Conservation (phyloP, 1,140 invertebrate genomes). For the Cylas formicarius region DNA sequence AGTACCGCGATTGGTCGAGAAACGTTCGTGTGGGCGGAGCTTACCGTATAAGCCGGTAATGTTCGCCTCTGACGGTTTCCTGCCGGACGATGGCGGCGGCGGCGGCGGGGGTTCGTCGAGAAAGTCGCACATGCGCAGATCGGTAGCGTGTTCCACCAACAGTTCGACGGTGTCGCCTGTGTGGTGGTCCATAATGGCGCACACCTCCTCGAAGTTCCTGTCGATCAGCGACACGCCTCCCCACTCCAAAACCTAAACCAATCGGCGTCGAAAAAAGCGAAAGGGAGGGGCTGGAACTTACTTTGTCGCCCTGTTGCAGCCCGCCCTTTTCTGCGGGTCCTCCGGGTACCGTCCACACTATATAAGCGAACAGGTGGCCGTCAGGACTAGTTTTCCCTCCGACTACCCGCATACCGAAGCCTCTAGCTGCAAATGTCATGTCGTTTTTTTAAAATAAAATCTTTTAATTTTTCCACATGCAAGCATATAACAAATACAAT, state of each 20-base stretch:
- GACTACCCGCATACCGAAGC: conserved; percentile 88
- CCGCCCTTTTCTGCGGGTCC: conserved; percentile 84
- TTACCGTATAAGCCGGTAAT: conserved; percentile 37
- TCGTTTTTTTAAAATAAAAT: too few relatives aligned
- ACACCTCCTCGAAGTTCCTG: conserved; percentile 84
- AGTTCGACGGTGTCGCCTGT: conserved; percentile 76
- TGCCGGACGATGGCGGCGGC: conserved; percentile 9
- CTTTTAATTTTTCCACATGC: too few relatives aligned
- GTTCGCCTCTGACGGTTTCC: conserved; percentile 38
- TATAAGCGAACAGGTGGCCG: conserved; percentile 79
- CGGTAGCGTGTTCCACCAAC: conserved; percentile 68
- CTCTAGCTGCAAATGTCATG: conserved; percentile 55
- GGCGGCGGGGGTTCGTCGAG: conserved; percentile 50
- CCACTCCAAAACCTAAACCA: conserved; percentile 65
- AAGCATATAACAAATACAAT: too few relatives aligned
- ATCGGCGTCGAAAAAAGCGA: too few relatives aligned
- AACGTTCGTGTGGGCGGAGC: too few relatives aligned
- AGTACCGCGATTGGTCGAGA: too few relatives aligned
- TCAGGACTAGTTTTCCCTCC: conserved; percentile 79
- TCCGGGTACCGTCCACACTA: conserved; percentile 84
- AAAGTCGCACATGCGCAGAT: conserved; percentile 60
- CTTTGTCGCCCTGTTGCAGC: conserved; percentile 75
- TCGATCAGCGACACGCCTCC: conserved; percentile 76
- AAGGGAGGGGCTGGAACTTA: too few relatives aligned
- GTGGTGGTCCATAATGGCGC: conserved; percentile 71